phyloP scores from a whole-genome alignment of 2,113 vertebrate genomes.

The Rynchops niger region DNA sequence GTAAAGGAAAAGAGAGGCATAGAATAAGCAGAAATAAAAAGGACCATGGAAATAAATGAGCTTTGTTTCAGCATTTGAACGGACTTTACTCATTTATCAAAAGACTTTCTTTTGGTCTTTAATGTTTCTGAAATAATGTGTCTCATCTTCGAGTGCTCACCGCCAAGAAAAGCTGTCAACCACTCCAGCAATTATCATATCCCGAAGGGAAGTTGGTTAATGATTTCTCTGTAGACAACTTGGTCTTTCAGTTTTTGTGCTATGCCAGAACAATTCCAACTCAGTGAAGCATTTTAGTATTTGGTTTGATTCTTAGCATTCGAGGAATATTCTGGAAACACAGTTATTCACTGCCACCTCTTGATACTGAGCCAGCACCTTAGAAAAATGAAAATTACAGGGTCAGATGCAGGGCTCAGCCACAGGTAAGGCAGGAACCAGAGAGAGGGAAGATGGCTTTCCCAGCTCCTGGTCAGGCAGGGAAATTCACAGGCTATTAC shows the following conservation, averaged over 20 bases:
- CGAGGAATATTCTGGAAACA: not conserved
- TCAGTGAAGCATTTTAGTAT: not conserved
- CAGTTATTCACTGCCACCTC: not conserved
- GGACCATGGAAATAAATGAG: not conserved
- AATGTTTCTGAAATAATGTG: slow-evolving; percentile 29
- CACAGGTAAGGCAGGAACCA: not conserved
- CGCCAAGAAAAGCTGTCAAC: slow-evolving; percentile 22
- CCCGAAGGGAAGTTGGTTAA: not conserved
- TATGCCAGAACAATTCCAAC: not conserved
- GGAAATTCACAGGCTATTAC: not conserved
- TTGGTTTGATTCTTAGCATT: not conserved
- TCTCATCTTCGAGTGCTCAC: not conserved
- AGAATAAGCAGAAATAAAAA: not conserved
- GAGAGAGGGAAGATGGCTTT: not conserved
- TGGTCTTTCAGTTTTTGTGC: slow-evolving; percentile 7
- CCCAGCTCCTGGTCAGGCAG: not conserved
- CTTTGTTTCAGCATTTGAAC: slow-evolving; percentile 40
- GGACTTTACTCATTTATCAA: slow-evolving; percentile 30
- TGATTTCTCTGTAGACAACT: slow-evolving; percentile 31
- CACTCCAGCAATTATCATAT: slow-evolving; percentile 46
- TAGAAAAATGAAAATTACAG: not conserved
- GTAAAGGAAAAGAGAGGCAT: not conserved
- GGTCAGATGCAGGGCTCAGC: not conserved
- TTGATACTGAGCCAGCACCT: not conserved
- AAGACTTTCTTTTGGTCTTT: slow-evolving; percentile 39